Evolutionary conservation across 2,113 vertebrate species (phyloP).

Genomic region (Bubalus kerabau): DNA sequence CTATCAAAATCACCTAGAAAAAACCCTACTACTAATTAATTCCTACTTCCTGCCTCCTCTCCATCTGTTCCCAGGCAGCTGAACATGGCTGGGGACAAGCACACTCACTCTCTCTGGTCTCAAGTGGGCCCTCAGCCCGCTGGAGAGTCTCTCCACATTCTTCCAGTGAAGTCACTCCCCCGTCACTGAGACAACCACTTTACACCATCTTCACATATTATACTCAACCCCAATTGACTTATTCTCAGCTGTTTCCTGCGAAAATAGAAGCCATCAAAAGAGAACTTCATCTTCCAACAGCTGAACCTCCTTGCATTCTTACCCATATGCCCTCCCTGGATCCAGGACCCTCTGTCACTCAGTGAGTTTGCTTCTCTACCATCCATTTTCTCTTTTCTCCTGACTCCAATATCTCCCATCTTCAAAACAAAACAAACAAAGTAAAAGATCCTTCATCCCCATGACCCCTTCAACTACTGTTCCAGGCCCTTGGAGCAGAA

Average conservation of each 20-base stretch:
- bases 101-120: not conserved
- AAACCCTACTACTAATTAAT: not conserved
- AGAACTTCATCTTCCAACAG: not conserved
- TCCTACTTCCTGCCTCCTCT: not conserved
- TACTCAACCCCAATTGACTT: not conserved
- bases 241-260: not conserved
- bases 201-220: not conserved
- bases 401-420: not conserved
- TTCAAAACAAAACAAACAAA: not conserved
- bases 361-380: not conserved
- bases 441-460: not conserved
- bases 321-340: not conserved
- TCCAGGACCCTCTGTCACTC: not conserved
- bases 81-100: not conserved
- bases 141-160: not conserved
- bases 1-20: not conserved
- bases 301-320: not conserved
- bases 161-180: not conserved
- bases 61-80: not conserved
- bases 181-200: not conserved
- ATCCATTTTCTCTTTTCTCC: not conserved
- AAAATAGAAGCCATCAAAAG: not conserved
- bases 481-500: not conserved
- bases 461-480: not conserved
- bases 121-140: not conserved